phyloP scores from a whole-genome alignment of 37 sponge, comb jelly and placozoan genomes.

The Trichoplax adhaerens region DNA sequence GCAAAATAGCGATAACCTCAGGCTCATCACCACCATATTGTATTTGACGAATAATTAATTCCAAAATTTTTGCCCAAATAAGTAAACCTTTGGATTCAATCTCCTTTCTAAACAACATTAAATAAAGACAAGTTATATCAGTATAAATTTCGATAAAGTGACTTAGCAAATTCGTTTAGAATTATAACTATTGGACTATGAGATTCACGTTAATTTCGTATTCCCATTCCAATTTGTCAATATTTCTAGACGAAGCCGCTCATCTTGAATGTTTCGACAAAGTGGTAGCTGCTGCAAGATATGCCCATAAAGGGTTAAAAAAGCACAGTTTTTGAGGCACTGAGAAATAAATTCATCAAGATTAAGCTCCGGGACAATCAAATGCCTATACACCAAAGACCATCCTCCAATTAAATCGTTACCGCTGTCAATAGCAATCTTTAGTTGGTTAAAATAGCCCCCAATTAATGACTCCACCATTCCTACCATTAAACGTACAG shows the following conservation, averaged over 20 bases:
- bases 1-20: conserved; percentile 25
- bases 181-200: too few species aligned
- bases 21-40: conserved; percentile 14
- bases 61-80: conserved; percentile 47
- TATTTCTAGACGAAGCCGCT: background rate
- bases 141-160: background rate
- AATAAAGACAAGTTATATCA: background rate
- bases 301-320: conserved; percentile 21
- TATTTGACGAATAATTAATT: conserved; percentile 39
- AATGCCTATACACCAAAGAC: background rate
- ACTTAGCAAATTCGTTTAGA: background rate
- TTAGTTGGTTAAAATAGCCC: conserved; percentile 22
- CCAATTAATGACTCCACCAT: conserved; percentile 42
- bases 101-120: background rate
- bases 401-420: too few species aligned
- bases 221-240: background rate
- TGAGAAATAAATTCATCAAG: conserved; percentile 10
- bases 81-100: conserved; percentile 43
- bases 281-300: conserved; percentile 31
- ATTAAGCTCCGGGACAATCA: conserved; percentile 26
- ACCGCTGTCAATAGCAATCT: conserved; percentile 7
- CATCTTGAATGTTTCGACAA: conserved; percentile 30
- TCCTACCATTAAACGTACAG: conserved; percentile 22
- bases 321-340: conserved; percentile 16
- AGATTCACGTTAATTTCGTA: background rate